Conservation (phyloP, 1,140 invertebrate genomes). For the Ladona fulva region DNA sequence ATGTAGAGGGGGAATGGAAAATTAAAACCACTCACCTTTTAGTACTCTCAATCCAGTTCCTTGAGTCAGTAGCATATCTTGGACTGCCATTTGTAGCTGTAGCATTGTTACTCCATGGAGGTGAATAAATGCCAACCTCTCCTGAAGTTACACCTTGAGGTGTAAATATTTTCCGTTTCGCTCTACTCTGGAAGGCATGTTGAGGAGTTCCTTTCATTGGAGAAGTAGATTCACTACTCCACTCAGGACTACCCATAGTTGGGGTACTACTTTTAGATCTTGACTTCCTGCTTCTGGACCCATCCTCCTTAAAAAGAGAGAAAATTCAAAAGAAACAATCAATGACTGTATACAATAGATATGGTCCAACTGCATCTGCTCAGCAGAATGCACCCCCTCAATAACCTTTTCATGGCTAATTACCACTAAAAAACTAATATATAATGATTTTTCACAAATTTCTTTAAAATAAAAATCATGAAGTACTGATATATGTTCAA, state of each 20-base stretch:
- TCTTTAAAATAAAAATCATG: no score
- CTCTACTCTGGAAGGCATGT: background rate
- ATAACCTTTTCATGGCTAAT: no score
- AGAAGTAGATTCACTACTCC: background rate
- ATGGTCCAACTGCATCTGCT: no score
- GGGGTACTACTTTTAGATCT: background rate
- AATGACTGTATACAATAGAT: no score
- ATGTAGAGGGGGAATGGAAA: no score
- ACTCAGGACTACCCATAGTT: background rate
- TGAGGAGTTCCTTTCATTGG: background rate
- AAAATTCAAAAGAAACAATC: no score
- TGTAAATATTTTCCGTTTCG: no score
- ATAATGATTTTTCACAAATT: no score
- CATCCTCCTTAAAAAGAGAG: background rate
- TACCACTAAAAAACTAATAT: no score
- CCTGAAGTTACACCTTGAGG: no score
- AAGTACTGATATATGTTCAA: no score
- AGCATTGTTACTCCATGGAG: background rate
- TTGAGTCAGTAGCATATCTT: background rate
- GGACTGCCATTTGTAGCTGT: background rate
- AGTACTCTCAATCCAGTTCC: background rate
- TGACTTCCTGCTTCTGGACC: background rate
- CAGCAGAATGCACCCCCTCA: no score
- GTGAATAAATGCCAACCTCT: background rate
- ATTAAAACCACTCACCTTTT: background rate